Evolutionary conservation across 64 coral and sea anemone genomes (phyloP).

Genomic region (Hydrozoanthus tunicans): DNA sequence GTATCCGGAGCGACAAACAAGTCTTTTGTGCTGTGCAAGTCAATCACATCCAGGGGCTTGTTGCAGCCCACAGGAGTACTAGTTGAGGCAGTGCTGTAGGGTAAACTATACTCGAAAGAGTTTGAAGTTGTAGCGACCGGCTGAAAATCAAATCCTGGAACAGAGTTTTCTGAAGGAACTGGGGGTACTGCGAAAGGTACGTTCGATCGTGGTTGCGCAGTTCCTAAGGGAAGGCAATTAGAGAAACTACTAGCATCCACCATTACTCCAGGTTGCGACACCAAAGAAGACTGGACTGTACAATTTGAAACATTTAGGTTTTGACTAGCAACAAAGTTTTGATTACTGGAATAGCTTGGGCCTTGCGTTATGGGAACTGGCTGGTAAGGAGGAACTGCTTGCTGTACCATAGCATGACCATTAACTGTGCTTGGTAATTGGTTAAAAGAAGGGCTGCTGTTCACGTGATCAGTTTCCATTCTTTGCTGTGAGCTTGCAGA

Average conservation of each 20-base stretch:
- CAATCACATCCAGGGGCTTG: not conserved
- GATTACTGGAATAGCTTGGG: not conserved
- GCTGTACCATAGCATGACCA: not conserved
- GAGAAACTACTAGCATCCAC: not conserved
- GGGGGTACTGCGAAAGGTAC: not conserved
- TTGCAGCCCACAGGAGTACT: not conserved
- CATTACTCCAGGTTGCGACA: not conserved
- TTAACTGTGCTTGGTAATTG: not conserved
- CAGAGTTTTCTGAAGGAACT: not conserved
- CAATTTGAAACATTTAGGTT: not conserved
- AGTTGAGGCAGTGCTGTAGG: not conserved
- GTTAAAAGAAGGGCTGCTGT: not conserved
- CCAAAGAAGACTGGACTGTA: not conserved
- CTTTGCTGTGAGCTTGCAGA: conserved; percentile 15
- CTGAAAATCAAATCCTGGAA: conserved; percentile 3
- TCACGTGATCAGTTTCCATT: not conserved
- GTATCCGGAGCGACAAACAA: conserved; percentile 5
- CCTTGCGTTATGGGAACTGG: too few species aligned
- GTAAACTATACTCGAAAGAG: conserved; percentile 19
- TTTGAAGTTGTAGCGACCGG: not conserved
- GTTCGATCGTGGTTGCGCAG: not conserved
- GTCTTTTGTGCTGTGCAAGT: conserved; percentile 45
- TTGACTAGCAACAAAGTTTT: not conserved
- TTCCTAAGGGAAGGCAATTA: not conserved
- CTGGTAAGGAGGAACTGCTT: not conserved